Evolutionary conservation across 2,113 vertebrate species (phyloP).

Genomic region (Antennarius striatus): DNA sequence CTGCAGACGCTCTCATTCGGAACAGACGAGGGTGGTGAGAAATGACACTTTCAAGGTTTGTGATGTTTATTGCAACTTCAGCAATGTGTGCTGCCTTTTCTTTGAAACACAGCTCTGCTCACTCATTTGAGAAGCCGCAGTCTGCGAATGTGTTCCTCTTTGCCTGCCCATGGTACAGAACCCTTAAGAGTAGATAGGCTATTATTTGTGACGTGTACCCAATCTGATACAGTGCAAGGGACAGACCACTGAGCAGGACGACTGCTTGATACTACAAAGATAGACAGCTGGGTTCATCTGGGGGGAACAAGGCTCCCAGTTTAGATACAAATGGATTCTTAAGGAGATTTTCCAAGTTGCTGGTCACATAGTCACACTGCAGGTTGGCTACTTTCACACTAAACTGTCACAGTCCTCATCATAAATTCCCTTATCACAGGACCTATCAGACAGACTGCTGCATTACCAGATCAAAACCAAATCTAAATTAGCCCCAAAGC

Average conservation of each 20-base stretch:
- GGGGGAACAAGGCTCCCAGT: too few species aligned
- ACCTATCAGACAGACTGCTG: too few species aligned
- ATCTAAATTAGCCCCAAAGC: too few species aligned
- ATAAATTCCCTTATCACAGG: too few species aligned
- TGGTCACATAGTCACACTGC: too few species aligned
- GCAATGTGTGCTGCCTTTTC: conserved; percentile 1
- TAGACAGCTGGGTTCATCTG: too few species aligned
- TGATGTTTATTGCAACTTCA: conserved; percentile 8
- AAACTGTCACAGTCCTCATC: too few species aligned
- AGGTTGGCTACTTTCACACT: too few species aligned
- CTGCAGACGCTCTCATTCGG: neutral
- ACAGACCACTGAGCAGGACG: neutral
- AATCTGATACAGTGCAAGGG: neutral
- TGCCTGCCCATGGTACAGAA: neutral
- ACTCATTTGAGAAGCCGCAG: neutral
- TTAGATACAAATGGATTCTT: too few species aligned
- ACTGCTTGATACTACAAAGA: neutral
- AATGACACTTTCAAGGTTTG: neutral
- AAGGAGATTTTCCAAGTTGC: too few species aligned
- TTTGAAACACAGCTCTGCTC: neutral
- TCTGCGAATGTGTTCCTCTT: neutral
- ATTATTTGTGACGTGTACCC: neutral
- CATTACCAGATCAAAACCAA: too few species aligned
- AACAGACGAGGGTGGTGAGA: conserved; percentile 4
- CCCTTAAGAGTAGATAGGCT: neutral